Percentiles rank a stretch among this genome's conserved stretches.
Conservation (phyloP, 2,888 invertebrate genomes). For the Drosophila barbarae region DNA sequence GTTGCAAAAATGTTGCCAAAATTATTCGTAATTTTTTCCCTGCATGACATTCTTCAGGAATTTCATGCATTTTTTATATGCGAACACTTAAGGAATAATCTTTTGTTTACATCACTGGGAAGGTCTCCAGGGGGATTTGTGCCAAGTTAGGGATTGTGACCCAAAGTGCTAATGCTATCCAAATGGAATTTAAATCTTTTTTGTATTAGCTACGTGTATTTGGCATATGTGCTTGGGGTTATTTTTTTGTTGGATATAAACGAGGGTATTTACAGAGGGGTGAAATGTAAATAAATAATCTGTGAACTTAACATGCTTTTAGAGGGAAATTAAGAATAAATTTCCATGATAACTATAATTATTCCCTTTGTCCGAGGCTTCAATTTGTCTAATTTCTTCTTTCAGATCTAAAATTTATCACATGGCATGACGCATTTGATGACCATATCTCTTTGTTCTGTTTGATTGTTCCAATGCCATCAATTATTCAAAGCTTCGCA, state of each 20-base stretch:
- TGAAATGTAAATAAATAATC: constrained; percentile 9
- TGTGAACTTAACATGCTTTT: constrained; percentile 12
- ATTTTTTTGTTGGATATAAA: not conserved
- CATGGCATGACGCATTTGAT: constrained; percentile 35
- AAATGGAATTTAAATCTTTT: constrained; percentile 74
- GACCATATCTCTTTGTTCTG: constrained; percentile 41
- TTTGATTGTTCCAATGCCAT: constrained; percentile 43
- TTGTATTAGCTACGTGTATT: constrained; percentile 60
- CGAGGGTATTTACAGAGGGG: not conserved
- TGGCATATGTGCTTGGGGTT: constrained; percentile 51
- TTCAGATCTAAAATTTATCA: constrained; percentile 36
- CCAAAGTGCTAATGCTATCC: constrained; percentile 66
- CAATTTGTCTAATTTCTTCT: not conserved
- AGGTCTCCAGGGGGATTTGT: constrained; percentile 51
- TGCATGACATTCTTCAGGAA: constrained; percentile 21
- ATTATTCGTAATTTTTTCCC: constrained; percentile 7
- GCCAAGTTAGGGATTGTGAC: constrained; percentile 48
- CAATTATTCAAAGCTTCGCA: constrained; percentile 72
- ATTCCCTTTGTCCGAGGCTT: not conserved
- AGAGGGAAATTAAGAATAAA: not conserved
- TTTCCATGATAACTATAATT: not conserved
- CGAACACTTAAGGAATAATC: constrained; percentile 72
- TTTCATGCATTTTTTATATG: constrained; percentile 64
- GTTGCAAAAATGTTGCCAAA: constrained; percentile 10
- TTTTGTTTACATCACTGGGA: constrained; percentile 38